Base-by-base conservation (phyloP, 2,113 vertebrate genomes). In the Phyllostomus hastatus region DNA sequence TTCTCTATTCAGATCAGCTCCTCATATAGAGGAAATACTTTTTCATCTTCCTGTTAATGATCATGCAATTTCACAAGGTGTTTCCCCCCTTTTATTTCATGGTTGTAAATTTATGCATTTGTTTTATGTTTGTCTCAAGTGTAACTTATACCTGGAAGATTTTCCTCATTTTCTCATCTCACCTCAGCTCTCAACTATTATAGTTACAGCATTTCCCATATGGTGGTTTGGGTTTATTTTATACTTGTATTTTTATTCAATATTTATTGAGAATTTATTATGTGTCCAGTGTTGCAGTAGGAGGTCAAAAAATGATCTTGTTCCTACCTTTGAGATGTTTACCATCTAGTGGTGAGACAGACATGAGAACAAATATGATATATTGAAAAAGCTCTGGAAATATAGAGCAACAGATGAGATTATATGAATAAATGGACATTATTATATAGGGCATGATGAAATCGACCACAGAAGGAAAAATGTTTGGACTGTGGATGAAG, bases 61-160 rank as follows among this genome's bases (percentile, higher is more conserved):
- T 50, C 33, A 85, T 10, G 1, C 8, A 38, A 7, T 69, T 59
- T 12, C 38, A 4, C 10, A 80, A 64, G 33, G 31, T 5, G 0
- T 94, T 91, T 76, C 75, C 6, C 83, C 1, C 7, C 22, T 91
- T 88, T 46, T 31, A 61, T 89, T 78, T 90, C 50, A 38, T 73
- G 19, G 69, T 67, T 95, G 16, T 35, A 73, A 92, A 69, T 94
- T 93, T 93, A 46, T 78, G 41, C 20, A 48, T 86, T 94, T 28
- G 38, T 41, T 76, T 95, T 17, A 22, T 38, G 6, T 95, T 54
- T 89, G 64, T 28, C n/a, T 95, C 50, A 64, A 79, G 11, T 69
- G 59, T 24, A 84, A 20, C 19, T 48, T 83, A 26, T 4, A 67
- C 10, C 5, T 57, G 8, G 17, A 91, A 76, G 5, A 10, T 31